Base-by-base conservation (phyloP, 1,140 invertebrate species). In the Colletes gigas region DNA sequence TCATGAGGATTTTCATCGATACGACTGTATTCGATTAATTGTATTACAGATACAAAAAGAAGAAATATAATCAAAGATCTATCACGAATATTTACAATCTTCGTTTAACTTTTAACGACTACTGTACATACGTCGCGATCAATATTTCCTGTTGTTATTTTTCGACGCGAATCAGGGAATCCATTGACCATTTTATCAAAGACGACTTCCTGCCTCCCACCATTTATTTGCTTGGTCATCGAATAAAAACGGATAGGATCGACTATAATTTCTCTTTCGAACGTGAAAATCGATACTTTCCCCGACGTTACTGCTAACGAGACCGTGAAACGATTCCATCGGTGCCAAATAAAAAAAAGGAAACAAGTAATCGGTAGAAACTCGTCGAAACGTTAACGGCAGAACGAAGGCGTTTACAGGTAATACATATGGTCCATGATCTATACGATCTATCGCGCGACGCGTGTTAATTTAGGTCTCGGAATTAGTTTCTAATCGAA, bases 1-100 rank as follows among this genome's bases (percentile, higher is more conserved):
- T 39, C 70, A 67, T 80, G 63, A 78, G 81, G 70, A 82, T 83
- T 83, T 78, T 72, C 47, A 83, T 83, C 75, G 75, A 59, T 69
- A 60, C 65, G 66, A 21, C 30, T n/a, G 55, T 30, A 78, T 83
- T 54, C 67, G 60, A 77, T 50, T 60, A 47, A 71, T 0, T 47
- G 71, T 52, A 55, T 63, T 30, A 30, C 2, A 30, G 30, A 2
- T 30, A 30, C 30, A 2, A 30, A 30, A 30, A 30, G 30, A 30
- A 30, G 30, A 30, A 30, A 30, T 30, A 30, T 30, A 30, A 30
- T 30, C 30, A 30, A 30, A 30, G 30, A 30, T 30, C 30, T 0
- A 30, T 30, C 2, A 30, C 2, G 30, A 30, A 30, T 30, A n/a
- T n/a, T n/a, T n/a, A n/a, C n/a, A n/a, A n/a, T n/a, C n/a, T n/a